phyloP scores from a whole-genome alignment of 2,888 invertebrate species.

The Therioaphis trifolii region DNA sequence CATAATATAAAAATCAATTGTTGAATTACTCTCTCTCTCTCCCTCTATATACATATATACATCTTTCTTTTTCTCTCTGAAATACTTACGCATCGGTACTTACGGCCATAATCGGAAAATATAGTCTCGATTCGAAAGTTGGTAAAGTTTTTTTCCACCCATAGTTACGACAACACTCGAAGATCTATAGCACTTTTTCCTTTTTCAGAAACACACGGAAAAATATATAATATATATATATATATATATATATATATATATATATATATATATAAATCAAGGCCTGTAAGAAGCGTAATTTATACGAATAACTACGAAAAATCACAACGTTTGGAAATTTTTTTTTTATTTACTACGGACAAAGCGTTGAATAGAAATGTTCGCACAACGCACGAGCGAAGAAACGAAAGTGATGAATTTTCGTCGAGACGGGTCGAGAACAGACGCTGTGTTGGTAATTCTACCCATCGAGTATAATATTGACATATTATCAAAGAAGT shows the following conservation, averaged over 20 bases:
- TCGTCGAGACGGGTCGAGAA: no score
- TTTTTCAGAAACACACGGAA: not conserved
- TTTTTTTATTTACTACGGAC: not conserved
- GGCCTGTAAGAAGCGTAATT: not conserved
- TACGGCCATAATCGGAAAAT: constrained; percentile 22
- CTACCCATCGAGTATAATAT: no score
- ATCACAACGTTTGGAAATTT: not conserved
- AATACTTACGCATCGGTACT: no score
- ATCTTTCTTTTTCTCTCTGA: no score
- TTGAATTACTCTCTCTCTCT: not conserved
- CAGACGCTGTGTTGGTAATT: no score
- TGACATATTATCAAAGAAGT: no score
- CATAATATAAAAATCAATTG: constrained; percentile 53
- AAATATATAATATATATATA: not conserved
- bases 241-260: no score
- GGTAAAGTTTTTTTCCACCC: not conserved
- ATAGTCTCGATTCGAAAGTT: constrained; percentile 22
- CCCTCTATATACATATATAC: constrained; percentile 11
- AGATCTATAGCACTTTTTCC: not conserved
- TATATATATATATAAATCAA: no score
- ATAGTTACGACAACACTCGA: no score
- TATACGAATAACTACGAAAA: not conserved
- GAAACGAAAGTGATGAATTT: not conserved
- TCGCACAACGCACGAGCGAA: not conserved
- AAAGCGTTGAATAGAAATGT: not conserved